Percentiles rank a stretch among this genome's conserved stretches.
phyloP scores from a whole-genome alignment of 2,113 vertebrate species.

The Dipodomys stephensi region DNA sequence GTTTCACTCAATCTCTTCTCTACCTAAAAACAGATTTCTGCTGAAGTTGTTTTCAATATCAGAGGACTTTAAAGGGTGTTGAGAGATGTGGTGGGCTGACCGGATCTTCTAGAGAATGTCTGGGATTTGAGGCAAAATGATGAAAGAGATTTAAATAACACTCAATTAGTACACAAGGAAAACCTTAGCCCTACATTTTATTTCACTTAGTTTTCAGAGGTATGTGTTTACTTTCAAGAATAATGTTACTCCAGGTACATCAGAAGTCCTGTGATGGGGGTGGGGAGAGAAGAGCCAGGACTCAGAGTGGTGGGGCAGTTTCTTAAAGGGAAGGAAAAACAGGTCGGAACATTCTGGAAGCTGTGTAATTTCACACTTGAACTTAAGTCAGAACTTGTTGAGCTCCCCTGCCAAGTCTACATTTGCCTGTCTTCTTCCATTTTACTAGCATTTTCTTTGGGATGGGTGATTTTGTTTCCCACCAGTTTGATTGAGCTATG shows the following conservation, averaged over 20 bases:
- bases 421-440: neutral
- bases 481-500: neutral
- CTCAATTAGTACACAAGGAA: neutral
- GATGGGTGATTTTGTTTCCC: neutral
- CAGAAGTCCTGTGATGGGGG: neutral
- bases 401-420: neutral
- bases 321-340: neutral
- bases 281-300: neutral
- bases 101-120: neutral
- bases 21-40: conserved; percentile 36
- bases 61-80: neutral
- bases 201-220: neutral
- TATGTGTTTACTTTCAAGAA: neutral
- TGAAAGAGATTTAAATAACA: neutral
- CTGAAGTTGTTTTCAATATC: conserved; percentile 18
- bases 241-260: neutral
- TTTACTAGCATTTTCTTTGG: neutral
- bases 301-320: neutral
- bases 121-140: neutral
- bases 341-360: neutral
- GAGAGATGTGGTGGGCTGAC: neutral
- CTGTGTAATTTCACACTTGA: neutral
- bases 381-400: neutral
- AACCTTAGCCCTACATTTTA: neutral
- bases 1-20: conserved; percentile 24